A percentile compares a stretch with the other conserved stretches of the same genome.
These are phyloP conservation scores for Aphaenogaster rudis DNA, from an alignment of 1,140 invertebrate genomes.

Conservation along the genomic window DNA sequence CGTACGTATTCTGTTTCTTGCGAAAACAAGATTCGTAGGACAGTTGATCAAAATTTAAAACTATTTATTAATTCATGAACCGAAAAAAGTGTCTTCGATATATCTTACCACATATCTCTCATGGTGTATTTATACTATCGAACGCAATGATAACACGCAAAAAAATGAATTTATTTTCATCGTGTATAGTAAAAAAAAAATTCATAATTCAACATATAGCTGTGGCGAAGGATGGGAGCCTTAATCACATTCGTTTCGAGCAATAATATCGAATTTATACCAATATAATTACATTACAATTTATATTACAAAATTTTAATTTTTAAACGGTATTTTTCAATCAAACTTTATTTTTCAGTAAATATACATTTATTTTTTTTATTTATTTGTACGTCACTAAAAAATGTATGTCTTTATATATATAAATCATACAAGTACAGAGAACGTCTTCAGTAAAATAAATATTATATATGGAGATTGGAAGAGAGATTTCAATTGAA, in stretches of 20 bases:
- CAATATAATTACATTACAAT: not conserved
- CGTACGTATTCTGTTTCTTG: not conserved
- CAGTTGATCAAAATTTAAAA: not conserved
- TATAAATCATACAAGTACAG: not conserved
- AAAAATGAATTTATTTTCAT: constrained; percentile 14
- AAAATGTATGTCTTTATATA: not conserved
- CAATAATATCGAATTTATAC: not conserved
- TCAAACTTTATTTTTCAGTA: not conserved
- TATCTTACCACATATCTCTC: not conserved
- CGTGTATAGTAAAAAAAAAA: not conserved
- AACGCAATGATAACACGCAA: not conserved
- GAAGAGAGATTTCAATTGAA: no score
- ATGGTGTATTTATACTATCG: not conserved
- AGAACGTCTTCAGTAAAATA: not conserved
- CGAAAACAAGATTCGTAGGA: not conserved
- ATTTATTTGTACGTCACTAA: not conserved
- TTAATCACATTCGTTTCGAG: not conserved
- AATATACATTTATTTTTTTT: constrained; percentile 5
- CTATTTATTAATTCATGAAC: not conserved
- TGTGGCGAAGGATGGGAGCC: not conserved
- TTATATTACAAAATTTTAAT: not conserved
- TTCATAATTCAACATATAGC: not conserved
- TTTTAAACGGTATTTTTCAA: constrained; percentile 1
- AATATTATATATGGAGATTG: not conserved
- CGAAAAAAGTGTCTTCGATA: not conserved